Conservation (phyloP, 2,888 invertebrate species). For the Cephonodes hylas region DNA sequence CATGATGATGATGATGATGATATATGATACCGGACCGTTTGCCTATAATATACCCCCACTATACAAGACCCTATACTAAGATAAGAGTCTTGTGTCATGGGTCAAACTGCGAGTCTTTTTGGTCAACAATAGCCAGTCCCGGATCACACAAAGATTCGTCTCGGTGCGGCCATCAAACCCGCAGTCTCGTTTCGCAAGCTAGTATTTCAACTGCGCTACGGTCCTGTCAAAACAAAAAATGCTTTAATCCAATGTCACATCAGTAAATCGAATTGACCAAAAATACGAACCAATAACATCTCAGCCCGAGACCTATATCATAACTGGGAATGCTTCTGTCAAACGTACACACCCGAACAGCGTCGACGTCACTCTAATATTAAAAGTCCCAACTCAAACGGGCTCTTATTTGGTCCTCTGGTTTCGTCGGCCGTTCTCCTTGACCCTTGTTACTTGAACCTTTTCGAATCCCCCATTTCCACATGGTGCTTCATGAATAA, state of each 20-base stretch:
- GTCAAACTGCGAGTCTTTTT: no score
- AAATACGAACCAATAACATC: neutral
- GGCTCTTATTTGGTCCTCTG: conserved; percentile 45
- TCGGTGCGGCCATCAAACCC: no score
- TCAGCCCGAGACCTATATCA: neutral
- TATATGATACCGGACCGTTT: no score
- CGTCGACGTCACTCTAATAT: conserved; percentile 47
- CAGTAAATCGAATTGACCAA: neutral
- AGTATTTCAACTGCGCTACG: no score
- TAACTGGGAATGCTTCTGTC: neutral
- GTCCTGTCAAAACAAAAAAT: no score
- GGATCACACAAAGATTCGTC: no score
- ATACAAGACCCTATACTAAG: no score
- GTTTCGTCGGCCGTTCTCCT: conserved; percentile 57
- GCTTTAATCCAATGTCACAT: neutral
- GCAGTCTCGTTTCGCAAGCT: no score
- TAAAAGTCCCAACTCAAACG: conserved; percentile 63
- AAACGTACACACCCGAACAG: conserved; percentile 3
- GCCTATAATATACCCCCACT: no score
- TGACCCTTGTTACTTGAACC: conserved; percentile 54
- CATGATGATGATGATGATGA: no score
- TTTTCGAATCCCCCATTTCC: conserved; percentile 14
- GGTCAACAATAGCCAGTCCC: no score
- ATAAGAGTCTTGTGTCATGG: no score
- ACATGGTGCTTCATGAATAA: conserved; percentile 31